Evolutionary conservation across 1,140 invertebrate species (phyloP).

Genomic region (Brachionus plicatilis): DNA sequence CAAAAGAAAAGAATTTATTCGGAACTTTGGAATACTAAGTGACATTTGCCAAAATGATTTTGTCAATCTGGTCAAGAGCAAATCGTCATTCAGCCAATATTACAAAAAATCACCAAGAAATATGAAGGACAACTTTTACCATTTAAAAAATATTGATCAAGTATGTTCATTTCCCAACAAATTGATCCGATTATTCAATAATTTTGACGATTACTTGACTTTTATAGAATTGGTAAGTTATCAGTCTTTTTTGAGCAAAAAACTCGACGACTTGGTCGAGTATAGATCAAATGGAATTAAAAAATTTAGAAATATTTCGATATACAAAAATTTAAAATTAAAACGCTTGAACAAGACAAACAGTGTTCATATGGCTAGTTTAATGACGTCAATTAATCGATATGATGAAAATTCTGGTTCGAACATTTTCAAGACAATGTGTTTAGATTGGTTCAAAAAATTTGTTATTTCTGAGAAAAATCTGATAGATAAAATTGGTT

Average conservation of each 20-base stretch:
- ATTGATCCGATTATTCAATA: background rate
- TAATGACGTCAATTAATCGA: slow-evolving; percentile 4
- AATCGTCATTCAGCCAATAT: background rate
- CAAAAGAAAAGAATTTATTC: background rate
- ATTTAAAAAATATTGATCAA: background rate
- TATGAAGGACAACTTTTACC: background rate
- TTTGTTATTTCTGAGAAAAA: slow-evolving; percentile 25
- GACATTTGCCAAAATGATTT: background rate
- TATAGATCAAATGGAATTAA: slow-evolving; percentile 10
- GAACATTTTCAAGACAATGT: background rate
- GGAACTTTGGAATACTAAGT: background rate
- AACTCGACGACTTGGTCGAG: background rate
- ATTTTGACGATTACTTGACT: background rate
- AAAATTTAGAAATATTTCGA: background rate
- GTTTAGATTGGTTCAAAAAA: slow-evolving; percentile 38
- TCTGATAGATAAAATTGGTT: background rate
- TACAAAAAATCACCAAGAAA: background rate
- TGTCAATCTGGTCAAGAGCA: background rate
- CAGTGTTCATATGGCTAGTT: slow-evolving; percentile 6
- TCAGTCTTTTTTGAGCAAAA: background rate
- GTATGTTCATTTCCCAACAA: background rate
- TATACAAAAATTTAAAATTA: slow-evolving; percentile 38
- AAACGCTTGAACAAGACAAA: slow-evolving; percentile 16
- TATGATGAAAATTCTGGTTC: background rate
- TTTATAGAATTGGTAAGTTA: slow-evolving; percentile 2